phyloP scores from a whole-genome alignment of 2,888 invertebrate genomes.

The Lochmaea crataegi region DNA sequence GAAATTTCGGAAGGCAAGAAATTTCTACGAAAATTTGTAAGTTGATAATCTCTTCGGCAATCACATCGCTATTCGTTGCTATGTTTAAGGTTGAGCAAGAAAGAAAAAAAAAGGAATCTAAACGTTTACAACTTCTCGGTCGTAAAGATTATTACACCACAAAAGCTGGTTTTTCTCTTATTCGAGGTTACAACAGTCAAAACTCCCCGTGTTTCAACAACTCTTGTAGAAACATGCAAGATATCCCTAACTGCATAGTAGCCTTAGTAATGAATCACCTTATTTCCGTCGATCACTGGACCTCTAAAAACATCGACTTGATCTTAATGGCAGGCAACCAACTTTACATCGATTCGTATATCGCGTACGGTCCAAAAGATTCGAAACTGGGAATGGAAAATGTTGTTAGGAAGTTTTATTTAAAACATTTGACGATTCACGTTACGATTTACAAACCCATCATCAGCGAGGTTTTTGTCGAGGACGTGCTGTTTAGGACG shows the following conservation, averaged over 20 bases:
- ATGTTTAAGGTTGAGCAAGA: constrained; percentile 52
- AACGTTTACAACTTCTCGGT: constrained; percentile 62
- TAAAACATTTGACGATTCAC: constrained; percentile 64
- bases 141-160: constrained; percentile 53
- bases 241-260: constrained; percentile 67
- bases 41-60: neutral
- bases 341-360: constrained; percentile 71
- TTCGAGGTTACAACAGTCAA: constrained; percentile 64
- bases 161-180: constrained; percentile 63
- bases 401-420: constrained; percentile 69
- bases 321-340: constrained; percentile 70
- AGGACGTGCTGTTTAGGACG: constrained; percentile 56
- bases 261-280: constrained; percentile 68
- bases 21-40: constrained; percentile 12
- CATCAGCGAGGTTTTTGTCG: constrained; percentile 49
- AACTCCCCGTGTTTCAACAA: constrained; percentile 62
- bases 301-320: constrained; percentile 67
- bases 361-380: constrained; percentile 68
- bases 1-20: constrained; percentile 24
- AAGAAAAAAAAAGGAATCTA: constrained; percentile 57
- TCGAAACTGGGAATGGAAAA: constrained; percentile 59
- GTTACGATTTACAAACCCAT: constrained; percentile 59
- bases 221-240: constrained; percentile 66
- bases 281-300: constrained; percentile 69
- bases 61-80: neutral